A percentile compares a stretch with the other conserved stretches of the same genome.
These are phyloP conservation scores for Rotaria magnacalcarata DNA, from an alignment of 2,888 invertebrate species.

Conservation along the genomic window DNA sequence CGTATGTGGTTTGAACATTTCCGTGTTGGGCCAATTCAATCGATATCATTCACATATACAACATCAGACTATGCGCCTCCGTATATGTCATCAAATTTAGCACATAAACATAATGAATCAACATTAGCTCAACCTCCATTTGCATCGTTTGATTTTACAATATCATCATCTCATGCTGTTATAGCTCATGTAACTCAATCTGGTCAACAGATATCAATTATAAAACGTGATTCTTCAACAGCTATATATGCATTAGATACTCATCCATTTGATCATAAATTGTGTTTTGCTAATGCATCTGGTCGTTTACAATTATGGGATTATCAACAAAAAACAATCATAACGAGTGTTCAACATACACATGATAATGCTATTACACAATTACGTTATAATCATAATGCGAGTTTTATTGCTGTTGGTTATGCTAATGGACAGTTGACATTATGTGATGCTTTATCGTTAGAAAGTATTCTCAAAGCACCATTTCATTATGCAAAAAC, in stretches of 20 bases:
- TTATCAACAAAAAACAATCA: constrained; percentile 55
- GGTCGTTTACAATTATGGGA: constrained; percentile 58
- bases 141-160: constrained; percentile 56
- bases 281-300: constrained; percentile 57
- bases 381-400: constrained; percentile 55
- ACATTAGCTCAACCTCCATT: constrained; percentile 56
- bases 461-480: constrained; percentile 54
- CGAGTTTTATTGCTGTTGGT: constrained; percentile 54
- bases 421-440: constrained; percentile 55
- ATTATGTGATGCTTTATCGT: constrained; percentile 56
- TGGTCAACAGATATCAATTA: constrained; percentile 55
- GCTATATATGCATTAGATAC: constrained; percentile 55
- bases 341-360: constrained; percentile 1
- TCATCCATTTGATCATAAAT: constrained; percentile 53
- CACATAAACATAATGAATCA: constrained; percentile 50
- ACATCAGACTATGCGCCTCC: constrained; percentile 40
- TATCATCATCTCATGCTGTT: constrained; percentile 56
- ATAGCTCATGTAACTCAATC: constrained; percentile 56
- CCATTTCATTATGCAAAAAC: constrained; percentile 56
- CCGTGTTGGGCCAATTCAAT: constrained; percentile 56
- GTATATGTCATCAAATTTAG: not conserved
- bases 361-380: constrained; percentile 52
- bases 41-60: constrained; percentile 55
- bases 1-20: constrained; percentile 59
- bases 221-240: constrained; percentile 29